Percentiles rank a stretch among this genome's conserved stretches.
These are phyloP conservation scores for Brassicogethes aeneus DNA, from an alignment of 2,888 invertebrate genomes.

Conservation along the genomic window DNA sequence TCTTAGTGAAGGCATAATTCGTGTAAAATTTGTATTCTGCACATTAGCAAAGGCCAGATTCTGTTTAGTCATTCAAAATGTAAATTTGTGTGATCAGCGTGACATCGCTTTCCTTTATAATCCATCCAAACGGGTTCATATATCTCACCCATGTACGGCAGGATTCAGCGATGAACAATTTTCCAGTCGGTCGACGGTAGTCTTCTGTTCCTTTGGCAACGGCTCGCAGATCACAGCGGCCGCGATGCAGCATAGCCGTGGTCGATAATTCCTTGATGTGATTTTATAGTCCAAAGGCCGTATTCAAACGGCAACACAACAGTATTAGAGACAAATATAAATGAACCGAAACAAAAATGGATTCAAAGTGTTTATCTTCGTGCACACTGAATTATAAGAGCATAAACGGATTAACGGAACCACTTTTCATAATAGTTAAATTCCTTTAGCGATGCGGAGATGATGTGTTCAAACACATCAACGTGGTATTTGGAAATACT, in stretches of 20 bases:
- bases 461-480: too few species aligned
- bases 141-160: slow-evolving; percentile 22
- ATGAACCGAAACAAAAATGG: slow-evolving; percentile 31
- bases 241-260: slow-evolving; percentile 23
- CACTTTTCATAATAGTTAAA: background rate
- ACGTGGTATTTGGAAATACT: too few species aligned
- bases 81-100: background rate
- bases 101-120: background rate
- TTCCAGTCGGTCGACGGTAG: slow-evolving; percentile 31
- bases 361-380: slow-evolving; percentile 9
- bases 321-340: slow-evolving; percentile 30
- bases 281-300: slow-evolving; percentile 39
- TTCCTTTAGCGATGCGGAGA: background rate
- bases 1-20: too few species aligned
- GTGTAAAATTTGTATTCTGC: too few species aligned
- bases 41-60: too few species aligned
- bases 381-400: slow-evolving; percentile 5
- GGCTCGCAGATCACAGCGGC: slow-evolving; percentile 37
- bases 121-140: background rate
- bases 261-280: slow-evolving; percentile 38
- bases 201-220: slow-evolving; percentile 22
- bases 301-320: slow-evolving; percentile 22
- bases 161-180: slow-evolving; percentile 29
- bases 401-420: background rate
- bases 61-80: too few species aligned